These are phyloP conservation scores for Hyla sarda DNA, from an alignment of 2,113 vertebrate species.

Conservation along the genomic window DNA sequence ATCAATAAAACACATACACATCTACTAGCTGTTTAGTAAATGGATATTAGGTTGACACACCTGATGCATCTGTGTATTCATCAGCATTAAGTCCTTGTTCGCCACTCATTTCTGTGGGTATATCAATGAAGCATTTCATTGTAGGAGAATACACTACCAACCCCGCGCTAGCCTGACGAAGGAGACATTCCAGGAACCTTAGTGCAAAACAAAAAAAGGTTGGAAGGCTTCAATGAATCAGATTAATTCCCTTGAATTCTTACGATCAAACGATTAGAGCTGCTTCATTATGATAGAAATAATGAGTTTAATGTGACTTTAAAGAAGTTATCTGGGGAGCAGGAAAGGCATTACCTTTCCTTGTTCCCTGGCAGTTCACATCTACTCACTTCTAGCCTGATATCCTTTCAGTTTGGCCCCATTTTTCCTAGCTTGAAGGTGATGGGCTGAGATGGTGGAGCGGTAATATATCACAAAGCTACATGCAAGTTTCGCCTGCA, in stretches of 20 bases:
- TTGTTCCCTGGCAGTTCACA: too few species aligned
- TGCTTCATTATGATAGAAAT: background rate
- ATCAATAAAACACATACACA: background rate
- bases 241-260: background rate
- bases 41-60: conserved; percentile 62
- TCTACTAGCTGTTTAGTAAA: background rate
- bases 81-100: conserved; percentile 84
- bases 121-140: conserved; percentile 83
- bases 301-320: background rate
- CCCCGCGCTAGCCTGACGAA: conserved; percentile 87
- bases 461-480: too few species aligned
- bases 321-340: background rate
- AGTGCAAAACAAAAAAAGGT: background rate
- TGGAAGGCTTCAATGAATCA: background rate
- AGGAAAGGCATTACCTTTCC: too few species aligned
- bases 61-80: conserved; percentile 84
- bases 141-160: conserved; percentile 82
- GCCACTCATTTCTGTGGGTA: conserved; percentile 69
- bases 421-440: too few species aligned
- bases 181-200: conserved; percentile 90
- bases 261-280: background rate
- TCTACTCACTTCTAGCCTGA: too few species aligned
- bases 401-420: too few species aligned
- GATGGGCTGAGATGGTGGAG: too few species aligned
- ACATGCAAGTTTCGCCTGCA: too few species aligned